Percentiles rank a stretch among this genome's conserved stretches.
These are phyloP conservation scores for Psix sp. DNA, from an alignment of 1,140 invertebrate species.

Conservation along the genomic window DNA sequence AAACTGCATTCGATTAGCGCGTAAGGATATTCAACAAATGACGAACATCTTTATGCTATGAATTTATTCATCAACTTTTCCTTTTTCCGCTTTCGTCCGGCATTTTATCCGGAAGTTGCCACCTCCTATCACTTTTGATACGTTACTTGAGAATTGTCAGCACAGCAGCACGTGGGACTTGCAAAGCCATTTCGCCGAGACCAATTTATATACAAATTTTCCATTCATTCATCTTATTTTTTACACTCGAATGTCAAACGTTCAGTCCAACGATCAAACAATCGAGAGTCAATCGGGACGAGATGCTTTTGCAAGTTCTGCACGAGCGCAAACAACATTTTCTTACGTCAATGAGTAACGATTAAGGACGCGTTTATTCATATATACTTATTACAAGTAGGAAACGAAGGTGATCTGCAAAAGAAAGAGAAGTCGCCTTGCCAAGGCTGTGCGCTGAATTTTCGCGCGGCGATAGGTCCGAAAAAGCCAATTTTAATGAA, in stretches of 20 bases:
- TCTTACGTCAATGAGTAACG: constrained; percentile 41
- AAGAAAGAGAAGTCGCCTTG: constrained; percentile 49
- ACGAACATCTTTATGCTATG: constrained; percentile 44
- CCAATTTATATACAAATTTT: no score
- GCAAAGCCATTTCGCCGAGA: no score
- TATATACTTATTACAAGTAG: constrained; percentile 44
- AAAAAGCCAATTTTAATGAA: no score
- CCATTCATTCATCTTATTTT: no score
- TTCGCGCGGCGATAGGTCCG: constrained; percentile 38
- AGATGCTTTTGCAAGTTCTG: constrained; percentile 16
- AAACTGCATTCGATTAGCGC: constrained; percentile 37
- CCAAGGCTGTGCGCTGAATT: constrained; percentile 59
- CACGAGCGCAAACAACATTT: constrained; percentile 28
- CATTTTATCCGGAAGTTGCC: constrained; percentile 41
- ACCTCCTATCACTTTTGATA: constrained; percentile 47
- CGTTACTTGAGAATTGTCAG: constrained; percentile 40
- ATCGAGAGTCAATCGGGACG: neutral
- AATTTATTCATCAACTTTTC: constrained; percentile 41
- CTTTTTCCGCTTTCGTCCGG: constrained; percentile 54
- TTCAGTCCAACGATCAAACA: no score
- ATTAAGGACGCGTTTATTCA: constrained; percentile 51
- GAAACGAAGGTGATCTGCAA: constrained; percentile 41
- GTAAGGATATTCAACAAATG: constrained; percentile 33
- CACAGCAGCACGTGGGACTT: constrained; percentile 15
- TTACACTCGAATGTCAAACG: no score